Conservation (phyloP, 2,797 vertebrate species). For the Erethizon dorsatum region DNA sequence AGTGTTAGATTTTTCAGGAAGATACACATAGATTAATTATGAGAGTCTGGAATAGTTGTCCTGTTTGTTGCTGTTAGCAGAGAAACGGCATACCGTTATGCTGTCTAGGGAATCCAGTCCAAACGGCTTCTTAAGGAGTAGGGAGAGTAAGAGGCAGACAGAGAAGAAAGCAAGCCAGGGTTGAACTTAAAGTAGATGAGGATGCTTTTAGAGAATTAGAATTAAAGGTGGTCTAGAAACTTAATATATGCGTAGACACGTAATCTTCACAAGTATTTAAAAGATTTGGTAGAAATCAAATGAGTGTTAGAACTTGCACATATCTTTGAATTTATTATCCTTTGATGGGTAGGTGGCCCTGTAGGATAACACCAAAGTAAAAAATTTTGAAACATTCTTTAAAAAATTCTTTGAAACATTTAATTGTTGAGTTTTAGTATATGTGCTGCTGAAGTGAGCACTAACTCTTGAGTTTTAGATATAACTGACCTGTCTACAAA, state of each 20-base stretch:
- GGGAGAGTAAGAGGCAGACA: neutral
- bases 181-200: neutral
- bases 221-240: slow-evolving; percentile 31
- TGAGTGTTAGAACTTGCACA: neutral
- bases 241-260: neutral
- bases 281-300: slow-evolving; percentile 39
- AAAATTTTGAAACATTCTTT: slow-evolving; percentile 61
- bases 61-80: slow-evolving; percentile 49
- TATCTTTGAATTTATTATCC: neutral
- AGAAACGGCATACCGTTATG: slow-evolving; percentile 57
- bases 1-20: slow-evolving; percentile 71
- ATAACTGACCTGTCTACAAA: slow-evolving; percentile 8
- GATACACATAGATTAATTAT: slow-evolving; percentile 61
- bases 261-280: slow-evolving; percentile 37
- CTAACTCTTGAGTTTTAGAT: neutral
- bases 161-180: slow-evolving; percentile 2
- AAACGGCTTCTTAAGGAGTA: slow-evolving; percentile 20
- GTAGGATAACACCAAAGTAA: neutral
- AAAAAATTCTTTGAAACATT: slow-evolving; percentile 1
- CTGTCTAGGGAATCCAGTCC: slow-evolving; percentile 4
- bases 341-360: neutral
- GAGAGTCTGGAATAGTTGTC: slow-evolving; percentile 55
- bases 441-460: neutral
- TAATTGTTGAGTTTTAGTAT: neutral
- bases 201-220: neutral